Conservation (phyloP, 1,140 invertebrate genomes). For the Tyrophagus putrescentiae region DNA sequence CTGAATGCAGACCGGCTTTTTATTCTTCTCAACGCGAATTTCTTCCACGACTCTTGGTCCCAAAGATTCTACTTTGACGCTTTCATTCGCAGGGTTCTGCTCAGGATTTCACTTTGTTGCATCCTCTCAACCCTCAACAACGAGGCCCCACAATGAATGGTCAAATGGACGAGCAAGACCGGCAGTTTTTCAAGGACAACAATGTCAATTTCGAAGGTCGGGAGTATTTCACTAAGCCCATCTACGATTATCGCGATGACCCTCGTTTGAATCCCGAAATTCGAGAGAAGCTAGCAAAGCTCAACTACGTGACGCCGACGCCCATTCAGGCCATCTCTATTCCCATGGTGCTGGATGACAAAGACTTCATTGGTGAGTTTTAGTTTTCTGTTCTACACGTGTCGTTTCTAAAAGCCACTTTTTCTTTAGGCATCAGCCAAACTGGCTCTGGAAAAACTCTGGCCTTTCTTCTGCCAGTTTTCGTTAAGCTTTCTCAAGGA, state of each 20-base stretch:
- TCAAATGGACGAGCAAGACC: slow-evolving; percentile 1
- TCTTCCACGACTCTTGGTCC: too few relatives aligned
- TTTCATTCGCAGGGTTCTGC: too few relatives aligned
- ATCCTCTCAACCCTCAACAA: too few relatives aligned
- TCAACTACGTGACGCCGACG: slow-evolving; percentile 30
- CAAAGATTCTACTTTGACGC: too few relatives aligned
- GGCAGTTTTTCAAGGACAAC: neutral
- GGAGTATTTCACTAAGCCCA: neutral
- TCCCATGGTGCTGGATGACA: slow-evolving; percentile 76
- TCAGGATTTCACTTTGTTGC: too few relatives aligned
- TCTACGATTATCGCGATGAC: neutral
- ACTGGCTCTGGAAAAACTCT: slow-evolving; percentile 79
- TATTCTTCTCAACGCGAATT: too few relatives aligned
- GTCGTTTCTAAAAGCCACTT: slow-evolving; percentile 11
- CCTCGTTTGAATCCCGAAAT: slow-evolving; percentile 35
- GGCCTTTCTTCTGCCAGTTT: slow-evolving; percentile 42
- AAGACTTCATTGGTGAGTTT: slow-evolving; percentile 69
- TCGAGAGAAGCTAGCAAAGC: slow-evolving; percentile 8
- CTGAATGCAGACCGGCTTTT: too few relatives aligned
- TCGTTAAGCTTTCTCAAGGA: slow-evolving; percentile 37
- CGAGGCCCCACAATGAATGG: too few relatives aligned
- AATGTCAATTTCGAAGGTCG: neutral
- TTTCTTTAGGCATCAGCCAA: slow-evolving; percentile 32
- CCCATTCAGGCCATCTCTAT: slow-evolving; percentile 68
- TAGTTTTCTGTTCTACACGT: neutral